phyloP scores from a whole-genome alignment of 1,140 invertebrate species.

The Megathymus violae region DNA sequence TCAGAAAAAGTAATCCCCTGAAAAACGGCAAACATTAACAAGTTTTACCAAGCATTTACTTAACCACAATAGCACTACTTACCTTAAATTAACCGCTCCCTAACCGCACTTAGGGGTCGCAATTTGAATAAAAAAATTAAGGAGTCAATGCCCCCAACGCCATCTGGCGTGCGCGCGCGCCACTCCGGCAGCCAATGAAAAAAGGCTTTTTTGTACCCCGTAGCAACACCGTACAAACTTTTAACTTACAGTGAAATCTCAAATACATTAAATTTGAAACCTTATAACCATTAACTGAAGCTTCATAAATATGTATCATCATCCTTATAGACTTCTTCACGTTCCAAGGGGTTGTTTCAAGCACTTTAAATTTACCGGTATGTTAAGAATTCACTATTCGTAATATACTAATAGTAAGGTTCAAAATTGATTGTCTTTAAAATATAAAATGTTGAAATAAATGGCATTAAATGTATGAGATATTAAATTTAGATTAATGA shows the following conservation, averaged over 20 bases:
- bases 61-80: constrained; percentile 49
- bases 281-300: constrained; percentile 21
- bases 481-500: constrained; percentile 57
- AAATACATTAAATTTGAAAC: constrained; percentile 12
- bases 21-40: constrained; percentile 30
- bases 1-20: constrained; percentile 10
- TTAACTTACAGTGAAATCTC: constrained; percentile 14
- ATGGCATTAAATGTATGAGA: constrained; percentile 43
- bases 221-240: constrained; percentile 48
- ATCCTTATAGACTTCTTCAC: constrained; percentile 23
- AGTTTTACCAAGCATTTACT: constrained; percentile 30
- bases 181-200: constrained; percentile 41
- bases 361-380: constrained; percentile 31
- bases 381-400: constrained; percentile 42
- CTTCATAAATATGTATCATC: constrained; percentile 15
- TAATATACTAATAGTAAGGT: constrained; percentile 40
- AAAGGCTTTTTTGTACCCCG: constrained; percentile 59
- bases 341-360: constrained; percentile 46
- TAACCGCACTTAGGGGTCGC: constrained; percentile 71
- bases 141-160: constrained; percentile 70
- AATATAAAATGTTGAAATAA: constrained; percentile 5
- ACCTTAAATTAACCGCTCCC: constrained; percentile 56
- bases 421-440: constrained; percentile 33
- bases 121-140: constrained; percentile 68
- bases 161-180: constrained; percentile 70